phyloP scores from a whole-genome alignment of 1,140 invertebrate species.

The Drosophila subpulchrella region DNA sequence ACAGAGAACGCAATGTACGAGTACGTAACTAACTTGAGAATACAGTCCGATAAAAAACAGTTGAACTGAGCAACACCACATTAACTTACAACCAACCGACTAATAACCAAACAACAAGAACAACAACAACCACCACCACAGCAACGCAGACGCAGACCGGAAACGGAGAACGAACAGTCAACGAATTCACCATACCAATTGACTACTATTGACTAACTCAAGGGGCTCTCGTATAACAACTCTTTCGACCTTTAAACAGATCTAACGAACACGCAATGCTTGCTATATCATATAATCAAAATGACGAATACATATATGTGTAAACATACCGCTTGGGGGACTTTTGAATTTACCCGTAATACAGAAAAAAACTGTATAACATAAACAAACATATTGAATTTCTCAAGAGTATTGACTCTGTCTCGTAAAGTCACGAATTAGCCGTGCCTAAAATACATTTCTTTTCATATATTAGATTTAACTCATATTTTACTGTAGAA shows the following conservation, averaged over 20 bases:
- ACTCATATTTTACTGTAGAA: constrained; percentile 59
- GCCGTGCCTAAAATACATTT: constrained; percentile 34
- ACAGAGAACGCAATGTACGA: constrained; percentile 78
- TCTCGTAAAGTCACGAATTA: constrained; percentile 24
- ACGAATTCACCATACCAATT: constrained; percentile 49
- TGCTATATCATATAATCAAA: constrained; percentile 39
- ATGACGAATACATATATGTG: no score
- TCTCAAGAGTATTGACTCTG: constrained; percentile 19
- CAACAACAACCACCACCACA: constrained; percentile 10
- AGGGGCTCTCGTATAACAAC: constrained; percentile 53
- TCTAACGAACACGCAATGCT: constrained; percentile 72
- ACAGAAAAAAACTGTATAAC: constrained; percentile 62
- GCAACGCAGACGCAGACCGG: constrained; percentile 38
- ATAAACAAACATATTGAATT: constrained; percentile 48
- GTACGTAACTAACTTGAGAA: constrained; percentile 71
- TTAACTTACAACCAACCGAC: constrained; percentile 47
- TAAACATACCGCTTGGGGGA: constrained; percentile 55
- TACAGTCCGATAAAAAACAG: constrained; percentile 56
- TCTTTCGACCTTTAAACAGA: constrained; percentile 66
- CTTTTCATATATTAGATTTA: constrained; percentile 45
- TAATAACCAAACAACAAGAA: constrained; percentile 37
- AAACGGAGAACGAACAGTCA: constrained; percentile 48
- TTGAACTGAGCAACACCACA: constrained; percentile 68
- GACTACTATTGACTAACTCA: constrained; percentile 58
- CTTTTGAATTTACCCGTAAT: constrained; percentile 53